Evolutionary conservation across 2,888 invertebrate genomes (phyloP).

Genomic region (Meteorus colon): DNA sequence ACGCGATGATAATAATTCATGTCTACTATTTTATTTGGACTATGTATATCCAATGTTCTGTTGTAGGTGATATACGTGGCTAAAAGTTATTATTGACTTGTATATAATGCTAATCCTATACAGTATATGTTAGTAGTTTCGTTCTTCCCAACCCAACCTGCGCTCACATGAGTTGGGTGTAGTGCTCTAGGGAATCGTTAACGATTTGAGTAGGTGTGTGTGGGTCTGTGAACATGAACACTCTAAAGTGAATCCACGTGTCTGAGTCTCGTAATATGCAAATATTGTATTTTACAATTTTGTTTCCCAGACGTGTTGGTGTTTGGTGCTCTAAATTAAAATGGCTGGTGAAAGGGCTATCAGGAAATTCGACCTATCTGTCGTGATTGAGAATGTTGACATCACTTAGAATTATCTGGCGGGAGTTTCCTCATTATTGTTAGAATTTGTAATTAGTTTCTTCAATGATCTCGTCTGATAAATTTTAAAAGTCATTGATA

Average conservation of each 20-base stretch:
- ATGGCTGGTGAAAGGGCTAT: not conserved
- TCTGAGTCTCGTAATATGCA: constrained; percentile 4
- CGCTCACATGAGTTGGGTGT: not conserved
- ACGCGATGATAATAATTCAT: constrained; percentile 6
- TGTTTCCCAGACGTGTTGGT: not conserved
- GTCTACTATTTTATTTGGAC: not conserved
- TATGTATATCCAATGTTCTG: not conserved
- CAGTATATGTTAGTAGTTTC: not conserved
- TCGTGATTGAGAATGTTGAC: not conserved
- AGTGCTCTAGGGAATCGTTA: constrained; percentile 6
- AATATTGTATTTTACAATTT: not conserved
- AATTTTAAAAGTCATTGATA: too few relatives aligned
- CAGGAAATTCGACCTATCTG: not conserved
- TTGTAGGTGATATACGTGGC: not conserved
- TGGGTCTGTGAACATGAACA: not conserved
- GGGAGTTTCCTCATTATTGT: not conserved
- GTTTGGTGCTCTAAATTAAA: not conserved
- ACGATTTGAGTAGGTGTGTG: not conserved
- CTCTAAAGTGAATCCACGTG: constrained; percentile 8
- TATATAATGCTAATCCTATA: not conserved
- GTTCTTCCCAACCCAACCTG: not conserved
- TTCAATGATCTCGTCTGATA: not conserved
- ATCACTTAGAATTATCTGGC: not conserved
- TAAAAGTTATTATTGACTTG: constrained; percentile 6
- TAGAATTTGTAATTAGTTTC: not conserved